Evolutionary conservation across 2,113 vertebrate species (phyloP), one percentile per base, ranked within the genome.

Genomic region (Bungarus multicinctus): DNA sequence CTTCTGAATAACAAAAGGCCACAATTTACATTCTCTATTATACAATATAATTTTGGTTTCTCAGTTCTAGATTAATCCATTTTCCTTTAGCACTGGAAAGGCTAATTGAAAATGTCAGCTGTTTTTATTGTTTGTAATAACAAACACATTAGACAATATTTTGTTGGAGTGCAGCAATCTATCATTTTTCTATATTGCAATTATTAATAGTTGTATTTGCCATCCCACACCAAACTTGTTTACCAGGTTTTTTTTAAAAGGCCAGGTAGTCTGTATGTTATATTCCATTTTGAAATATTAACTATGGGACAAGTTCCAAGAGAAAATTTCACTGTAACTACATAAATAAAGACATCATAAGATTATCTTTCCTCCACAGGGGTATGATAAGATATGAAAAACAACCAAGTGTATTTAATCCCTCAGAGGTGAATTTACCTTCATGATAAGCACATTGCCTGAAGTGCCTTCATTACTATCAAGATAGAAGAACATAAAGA

Each of bases 61-160:
- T 91, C 14, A 94, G 89, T 94, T 93, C 55, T 95, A 52, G 11
- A 92, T 91, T 92, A 87, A 93, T 58, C 92, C 94, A 12, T 12
- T 60, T 88, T 95, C 93, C 91, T 47, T 92, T 58, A 91, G 3
- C 88, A 69, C 57, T 96, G 92, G 87, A 94, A 95, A 96, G 92
- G 90, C 54, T 93, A 94, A 88, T 89, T 93, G 69, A 57, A 93
- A 95, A 93, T 25, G 22, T 89, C 55, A 53, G 5, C 64, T 90
- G 58, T 43, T 53, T 89, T 88, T 96, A 25, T 94, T 81, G 20
- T 85, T 85, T 93, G 18, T 81, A 25, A 91, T 9, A 88, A 94
- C 45, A 94, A 93, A 0, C 5, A 94, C 94, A 3, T 0, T 22
- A 52, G 9, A 92, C 93, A 92, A n/a, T 0, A 94, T 39, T 95